Evolutionary conservation across 2,888 invertebrate species (phyloP).

Genomic region (Silvanus unidentatus): DNA sequence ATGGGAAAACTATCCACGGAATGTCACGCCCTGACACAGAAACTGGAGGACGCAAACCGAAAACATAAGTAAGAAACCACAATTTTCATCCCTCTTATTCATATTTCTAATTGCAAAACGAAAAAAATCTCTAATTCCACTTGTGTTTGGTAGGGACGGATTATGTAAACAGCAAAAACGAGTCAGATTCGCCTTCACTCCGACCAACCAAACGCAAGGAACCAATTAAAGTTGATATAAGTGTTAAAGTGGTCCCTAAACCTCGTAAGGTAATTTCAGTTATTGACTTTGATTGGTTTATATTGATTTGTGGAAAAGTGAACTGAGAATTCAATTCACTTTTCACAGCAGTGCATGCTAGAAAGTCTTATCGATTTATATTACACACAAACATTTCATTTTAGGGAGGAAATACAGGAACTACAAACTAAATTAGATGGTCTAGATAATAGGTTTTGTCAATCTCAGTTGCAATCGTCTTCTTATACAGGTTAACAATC

Average conservation of each 20-base stretch:
- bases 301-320: no score
- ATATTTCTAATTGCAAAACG: no score
- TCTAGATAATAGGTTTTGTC: constrained; percentile 49
- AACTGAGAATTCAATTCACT: no score
- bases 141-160: constrained; percentile 47
- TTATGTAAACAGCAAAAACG: constrained; percentile 42
- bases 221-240: constrained; percentile 73
- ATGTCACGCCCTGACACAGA: constrained; percentile 82
- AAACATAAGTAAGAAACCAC: constrained; percentile 73
- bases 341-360: no score
- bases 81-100: no score
- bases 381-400: constrained; percentile 53
- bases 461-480: constrained; percentile 33
- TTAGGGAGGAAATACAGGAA: constrained; percentile 72
- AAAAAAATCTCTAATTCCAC: constrained; percentile 14
- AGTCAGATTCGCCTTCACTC: constrained; percentile 46
- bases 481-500: constrained; percentile 34
- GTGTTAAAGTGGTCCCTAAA: constrained; percentile 68
- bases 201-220: constrained; percentile 53
- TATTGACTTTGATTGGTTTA: constrained; percentile 29
- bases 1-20: constrained; percentile 87
- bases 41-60: constrained; percentile 81
- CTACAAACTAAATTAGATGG: constrained; percentile 74
- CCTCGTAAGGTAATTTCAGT: constrained; percentile 44
- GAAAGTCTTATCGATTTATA: no score